Percentiles rank a stretch among this genome's conserved stretches.
These are phyloP conservation scores for Periphyllus acericola DNA, from an alignment of 2,888 invertebrate species.

Conservation along the genomic window DNA sequence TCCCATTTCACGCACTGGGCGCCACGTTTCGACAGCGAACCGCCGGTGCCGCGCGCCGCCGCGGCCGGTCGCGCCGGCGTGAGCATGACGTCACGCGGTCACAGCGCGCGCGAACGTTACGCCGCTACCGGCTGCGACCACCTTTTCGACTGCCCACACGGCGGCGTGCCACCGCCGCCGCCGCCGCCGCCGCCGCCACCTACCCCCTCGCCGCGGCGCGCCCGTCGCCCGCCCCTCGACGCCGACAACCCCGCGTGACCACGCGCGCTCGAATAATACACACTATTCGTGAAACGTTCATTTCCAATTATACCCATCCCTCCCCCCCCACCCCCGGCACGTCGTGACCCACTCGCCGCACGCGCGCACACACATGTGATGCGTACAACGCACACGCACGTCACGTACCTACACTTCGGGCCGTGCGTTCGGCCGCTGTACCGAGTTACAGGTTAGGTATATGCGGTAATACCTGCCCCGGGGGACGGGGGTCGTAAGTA, in stretches of 20 bases:
- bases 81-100: conserved; percentile 60
- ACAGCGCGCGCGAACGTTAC: conserved; percentile 55
- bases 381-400: background rate
- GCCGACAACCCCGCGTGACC: background rate
- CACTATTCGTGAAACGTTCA: background rate
- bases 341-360: too few relatives aligned
- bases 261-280: background rate
- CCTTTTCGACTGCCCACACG: conserved; percentile 34
- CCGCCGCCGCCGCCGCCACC: background rate
- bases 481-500: too few relatives aligned
- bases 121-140: conserved; percentile 26
- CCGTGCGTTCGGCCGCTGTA: too few relatives aligned
- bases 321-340: conserved; percentile 8
- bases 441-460: too few relatives aligned
- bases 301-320: conserved; percentile 48
- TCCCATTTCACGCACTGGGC: conserved; percentile 59
- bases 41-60: conserved; percentile 54
- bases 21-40: conserved; percentile 42
- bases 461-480: too few relatives aligned
- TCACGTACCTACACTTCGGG: background rate
- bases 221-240: too few relatives aligned
- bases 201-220: too few relatives aligned
- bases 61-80: conserved; percentile 58
- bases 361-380: too few relatives aligned
- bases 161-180: conserved; percentile 33